Base-by-base conservation (phyloP, 1,140 invertebrate genomes). In the Mercenaria mercenaria region DNA sequence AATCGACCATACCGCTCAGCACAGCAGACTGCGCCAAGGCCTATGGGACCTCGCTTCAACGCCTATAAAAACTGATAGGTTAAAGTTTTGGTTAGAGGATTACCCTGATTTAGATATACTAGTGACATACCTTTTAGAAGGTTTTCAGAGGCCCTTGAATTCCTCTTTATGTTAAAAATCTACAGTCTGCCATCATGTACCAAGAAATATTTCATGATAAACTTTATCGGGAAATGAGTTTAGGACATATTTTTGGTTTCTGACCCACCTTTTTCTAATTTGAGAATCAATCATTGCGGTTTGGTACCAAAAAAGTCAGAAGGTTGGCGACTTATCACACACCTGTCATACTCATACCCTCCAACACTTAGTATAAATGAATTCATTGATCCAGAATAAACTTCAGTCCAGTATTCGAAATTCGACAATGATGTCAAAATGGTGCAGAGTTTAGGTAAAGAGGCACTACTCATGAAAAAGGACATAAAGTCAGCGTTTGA, bases 1-100 rank as follows among this genome's bases (percentile, higher is more conserved):
- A 59, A 59, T 59, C 52, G 52, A 59, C 52, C 6, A 59, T 11
- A 59, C 23, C 52, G 52, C 10, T 11, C 20, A 47, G 52, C 52
- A 6, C 52, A 59, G 52, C 52, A 59, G 52, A 59, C 3, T 20
- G 20, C 52, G 20, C 52, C 52, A 59, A 59, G 52, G 52, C 52
- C n/a, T n/a, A n/a, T n/a, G n/a, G n/a, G n/a, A n/a, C 52, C 52
- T 59, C 52, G 52, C 52, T 59, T 59, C 52, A 59, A 59, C 52
- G 20, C 52, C 52, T 59, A 15, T 59, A 23, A 47, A 59, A 47
- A 15, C 15, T 47, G 43, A 47, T 6, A 47, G 43, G 43, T 47
- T 47, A 47, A 8, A 47, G 6, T 47, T 47, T 59, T 59, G 52
- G 52, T 59, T 59, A 59, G 20, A n/a, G 4, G 52, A 59, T 59